Base-by-base conservation (phyloP, 2,113 vertebrate genomes). In the Platichthys stellatus region DNA sequence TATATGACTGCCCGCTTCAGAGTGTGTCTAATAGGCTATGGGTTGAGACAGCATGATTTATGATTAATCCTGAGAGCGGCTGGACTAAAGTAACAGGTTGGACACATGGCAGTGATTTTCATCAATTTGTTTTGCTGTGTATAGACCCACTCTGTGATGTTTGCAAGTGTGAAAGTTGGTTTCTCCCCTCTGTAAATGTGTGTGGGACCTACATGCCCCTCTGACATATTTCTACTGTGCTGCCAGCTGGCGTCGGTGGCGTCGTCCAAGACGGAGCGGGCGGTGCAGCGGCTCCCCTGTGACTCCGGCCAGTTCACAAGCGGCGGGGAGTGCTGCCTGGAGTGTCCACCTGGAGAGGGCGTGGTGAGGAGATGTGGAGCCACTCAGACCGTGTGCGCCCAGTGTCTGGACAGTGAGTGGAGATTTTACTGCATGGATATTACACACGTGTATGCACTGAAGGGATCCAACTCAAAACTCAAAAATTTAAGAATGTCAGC, bases 321-420 rank as follows among this genome's bases (percentile, higher is more conserved):
- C 0, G 68, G 75, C 0, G 96, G 96, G 0, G 96, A 98, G 63
- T 99, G 97, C 94, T 99, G 98, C 82, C 78, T 66, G 72, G 81
- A 94, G 83, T 99, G 97, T 85, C 96, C 95, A 72, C 93, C 96
- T n/a, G 97, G 98, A 0, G 98, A 99, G 76, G 98, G 98, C 0
- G 94, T 99, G 75, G 83, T 90, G 77, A 92, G 90, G 82, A 87
- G 87, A 20, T 99, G 98, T 0, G 97, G 95, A 26, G 86, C 75
- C 54, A 94, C 94, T 72, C 97, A 99, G 92, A 98, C 97, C 0
- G 88, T 95, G 72, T 99, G 98, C 1, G 78, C 94, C 77, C 96
- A 95, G 83, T 99, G 98, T 91, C 87, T 97, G 90, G 98, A 99
- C 95, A 99, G 98, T 99, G 90, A 98, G 98, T 98, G 10, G 2